Evolutionary conservation across 2,113 vertebrate genomes (phyloP).

Genomic region (Calcarius ornatus): DNA sequence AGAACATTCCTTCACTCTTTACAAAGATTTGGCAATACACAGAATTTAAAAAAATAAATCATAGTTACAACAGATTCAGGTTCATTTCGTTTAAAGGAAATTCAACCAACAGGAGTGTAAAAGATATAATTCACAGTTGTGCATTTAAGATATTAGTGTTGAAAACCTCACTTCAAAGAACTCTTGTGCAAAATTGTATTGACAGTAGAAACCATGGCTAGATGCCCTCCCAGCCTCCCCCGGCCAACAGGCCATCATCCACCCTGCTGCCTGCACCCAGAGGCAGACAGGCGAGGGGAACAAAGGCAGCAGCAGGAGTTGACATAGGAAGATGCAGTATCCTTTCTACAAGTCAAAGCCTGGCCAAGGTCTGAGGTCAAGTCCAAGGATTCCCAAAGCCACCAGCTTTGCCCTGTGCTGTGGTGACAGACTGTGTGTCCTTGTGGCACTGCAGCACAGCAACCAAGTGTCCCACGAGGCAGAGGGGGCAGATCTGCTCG

Average conservation of each 20-base stretch:
- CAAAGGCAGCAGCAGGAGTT: neutral
- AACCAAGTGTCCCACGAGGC: neutral
- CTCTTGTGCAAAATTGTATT: constrained; percentile 63
- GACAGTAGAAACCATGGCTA: constrained; percentile 54
- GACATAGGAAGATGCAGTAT: constrained; percentile 42
- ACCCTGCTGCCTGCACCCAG: neutral
- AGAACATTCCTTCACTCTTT: constrained; percentile 52
- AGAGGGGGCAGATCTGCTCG: neutral
- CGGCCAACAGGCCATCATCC: neutral
- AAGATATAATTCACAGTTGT: constrained; percentile 69
- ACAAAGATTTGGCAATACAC: constrained; percentile 59
- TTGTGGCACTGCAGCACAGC: fast-evolving
- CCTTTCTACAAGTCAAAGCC: constrained; percentile 37
- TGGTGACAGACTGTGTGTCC: fast-evolving
- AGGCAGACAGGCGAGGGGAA: neutral
- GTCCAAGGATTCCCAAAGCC: constrained; percentile 3
- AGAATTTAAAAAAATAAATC: constrained; percentile 52
- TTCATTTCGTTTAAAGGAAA: constrained; percentile 57
- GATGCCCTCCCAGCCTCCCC: constrained; percentile 15
- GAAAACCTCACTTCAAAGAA: constrained; percentile 63
- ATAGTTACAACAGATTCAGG: constrained; percentile 50
- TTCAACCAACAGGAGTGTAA: constrained; percentile 63
- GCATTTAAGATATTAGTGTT: constrained; percentile 64
- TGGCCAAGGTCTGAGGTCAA: constrained; percentile 47
- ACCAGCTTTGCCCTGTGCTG: neutral